Conservation (phyloP, 2,797 vertebrate genomes). For the Lacerta bilineata region DNA sequence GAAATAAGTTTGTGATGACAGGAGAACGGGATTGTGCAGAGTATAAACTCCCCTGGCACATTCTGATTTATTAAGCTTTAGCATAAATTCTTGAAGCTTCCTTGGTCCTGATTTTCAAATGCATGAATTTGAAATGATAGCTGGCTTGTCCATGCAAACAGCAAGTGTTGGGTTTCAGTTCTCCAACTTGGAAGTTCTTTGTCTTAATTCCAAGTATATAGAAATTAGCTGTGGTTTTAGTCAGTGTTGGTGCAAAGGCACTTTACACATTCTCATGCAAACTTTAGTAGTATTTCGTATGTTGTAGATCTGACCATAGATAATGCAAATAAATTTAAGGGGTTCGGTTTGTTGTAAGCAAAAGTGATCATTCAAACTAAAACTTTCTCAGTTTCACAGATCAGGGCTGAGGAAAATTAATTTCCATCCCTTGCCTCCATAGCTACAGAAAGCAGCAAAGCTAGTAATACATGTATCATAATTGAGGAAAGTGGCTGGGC, state of each 20-base stretch:
- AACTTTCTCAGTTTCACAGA: neutral
- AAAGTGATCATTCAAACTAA: neutral
- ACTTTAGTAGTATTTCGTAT: neutral
- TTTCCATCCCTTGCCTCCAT: neutral
- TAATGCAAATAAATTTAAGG: neutral
- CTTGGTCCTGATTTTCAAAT: neutral
- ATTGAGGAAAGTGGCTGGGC: neutral
- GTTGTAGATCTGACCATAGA: too few species aligned
- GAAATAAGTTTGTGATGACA: neutral
- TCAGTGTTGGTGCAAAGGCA: neutral
- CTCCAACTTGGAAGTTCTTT: neutral
- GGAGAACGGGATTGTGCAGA: neutral
- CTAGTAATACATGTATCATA: neutral
- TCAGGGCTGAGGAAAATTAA: neutral
- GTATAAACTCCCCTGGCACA: neutral
- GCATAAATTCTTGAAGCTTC: neutral
- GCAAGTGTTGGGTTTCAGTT: neutral
- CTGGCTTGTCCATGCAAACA: neutral
- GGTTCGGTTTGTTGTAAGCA: neutral
- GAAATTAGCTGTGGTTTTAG: neutral
- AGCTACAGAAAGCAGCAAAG: neutral
- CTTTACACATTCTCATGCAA: neutral
- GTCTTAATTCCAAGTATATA: neutral
- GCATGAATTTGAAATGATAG: neutral
- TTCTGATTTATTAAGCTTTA: neutral